phyloP scores from a whole-genome alignment of 2,888 invertebrate genomes.

The Spilosoma lubricipeda region DNA sequence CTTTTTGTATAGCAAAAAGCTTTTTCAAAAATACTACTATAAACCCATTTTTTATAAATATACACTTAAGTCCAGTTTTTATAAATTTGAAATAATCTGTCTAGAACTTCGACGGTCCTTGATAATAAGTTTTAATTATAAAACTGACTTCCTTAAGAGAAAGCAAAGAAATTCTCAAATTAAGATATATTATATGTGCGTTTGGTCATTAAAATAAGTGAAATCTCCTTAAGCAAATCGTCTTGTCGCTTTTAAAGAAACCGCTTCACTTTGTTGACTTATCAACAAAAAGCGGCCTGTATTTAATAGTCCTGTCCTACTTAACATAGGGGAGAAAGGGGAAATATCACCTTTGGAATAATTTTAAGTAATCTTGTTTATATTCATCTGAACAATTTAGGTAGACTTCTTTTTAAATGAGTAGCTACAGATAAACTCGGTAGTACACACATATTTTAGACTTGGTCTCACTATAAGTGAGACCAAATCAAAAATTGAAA shows the following conservation, averaged over 20 bases:
- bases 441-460: too few relatives aligned
- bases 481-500: too few relatives aligned
- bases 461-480: too few relatives aligned
- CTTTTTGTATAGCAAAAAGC: too few relatives aligned
- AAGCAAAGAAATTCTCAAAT: not conserved
- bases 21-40: too few relatives aligned
- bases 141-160: not conserved
- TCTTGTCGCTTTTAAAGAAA: not conserved
- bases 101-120: not conserved
- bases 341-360: not conserved
- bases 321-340: not conserved
- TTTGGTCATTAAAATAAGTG: not conserved
- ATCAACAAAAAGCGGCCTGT: not conserved
- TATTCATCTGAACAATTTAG: not conserved
- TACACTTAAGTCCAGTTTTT: not conserved
- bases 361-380: not conserved
- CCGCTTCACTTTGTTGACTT: not conserved
- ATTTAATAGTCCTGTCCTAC: not conserved
- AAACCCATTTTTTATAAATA: not conserved
- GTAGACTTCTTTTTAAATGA: not conserved
- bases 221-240: not conserved
- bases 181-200: not conserved
- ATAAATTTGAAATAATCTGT: not conserved
- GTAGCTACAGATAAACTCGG: too few relatives aligned
- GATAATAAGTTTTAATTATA: not conserved